Evolutionary conservation across 2,113 vertebrate species (phyloP), one percentile per base, ranked within the genome.

Genomic region (Pollimyrus isidori): DNA sequence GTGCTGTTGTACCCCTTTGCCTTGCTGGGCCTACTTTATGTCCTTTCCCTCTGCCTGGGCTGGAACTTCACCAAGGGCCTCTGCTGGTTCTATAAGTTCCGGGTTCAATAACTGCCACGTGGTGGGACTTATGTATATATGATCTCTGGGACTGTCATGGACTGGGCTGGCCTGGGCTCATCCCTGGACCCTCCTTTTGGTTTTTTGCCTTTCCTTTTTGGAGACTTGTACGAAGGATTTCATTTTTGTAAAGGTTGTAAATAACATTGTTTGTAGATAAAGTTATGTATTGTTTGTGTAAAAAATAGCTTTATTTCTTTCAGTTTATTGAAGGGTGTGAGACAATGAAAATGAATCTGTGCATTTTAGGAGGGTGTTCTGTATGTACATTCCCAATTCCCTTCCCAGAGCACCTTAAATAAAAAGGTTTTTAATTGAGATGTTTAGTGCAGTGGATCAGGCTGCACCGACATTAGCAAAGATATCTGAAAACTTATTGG

Each of bases 21-120:
- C 2, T 94, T 97, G 84, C 96, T 99, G 62, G 94, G 93, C 48
- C 90, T 99, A 48, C 86, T 99, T n/a, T 99, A 99, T 30, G 85
- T 98, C 92, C 96, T 99, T 58, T 99, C 98, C 0, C 91, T 99
- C 83, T 97, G 95, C 0, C 94, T 99, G 85, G 97, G 98, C 3
- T 99, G 98, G 98, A 99, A 99, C 95, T 98, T 99, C 92, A 99
- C 98, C 11, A 93, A 84, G 89, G 95, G 95, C 7, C 97, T 99
- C 90, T 99, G 98, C 90, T 96, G 95, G 89, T 99, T 99, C 93
- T 99, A 99, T 92, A 98, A 98, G 90, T 97, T 96, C 93, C 94
- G 98, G 92, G 98, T 99, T 91, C 96, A 97, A 91, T 98, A 96
- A 95, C 21, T 35, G 17, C 1, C 7, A 15, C 30, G 4, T 56